These are phyloP conservation scores for Brachyalestes nurse DNA, from an alignment of 2,797 vertebrate species.

Conservation along the genomic window DNA sequence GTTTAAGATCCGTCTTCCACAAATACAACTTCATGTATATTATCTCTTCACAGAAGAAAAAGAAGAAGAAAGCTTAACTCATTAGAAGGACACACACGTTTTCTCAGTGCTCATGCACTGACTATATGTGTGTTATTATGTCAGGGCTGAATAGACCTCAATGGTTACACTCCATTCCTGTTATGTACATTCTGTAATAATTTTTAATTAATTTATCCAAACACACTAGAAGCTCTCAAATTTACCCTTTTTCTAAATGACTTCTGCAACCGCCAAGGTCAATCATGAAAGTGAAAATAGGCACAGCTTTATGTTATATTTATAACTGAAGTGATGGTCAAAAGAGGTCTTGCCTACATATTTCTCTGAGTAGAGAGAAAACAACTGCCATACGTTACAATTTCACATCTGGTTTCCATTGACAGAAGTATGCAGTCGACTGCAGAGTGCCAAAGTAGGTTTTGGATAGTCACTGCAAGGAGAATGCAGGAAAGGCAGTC, in stretches of 20 bases:
- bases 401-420: constrained; percentile 87
- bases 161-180: neutral
- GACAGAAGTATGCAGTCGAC: constrained; percentile 80
- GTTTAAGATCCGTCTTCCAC: too few species aligned
- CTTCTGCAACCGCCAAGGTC: neutral
- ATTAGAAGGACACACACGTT: too few species aligned
- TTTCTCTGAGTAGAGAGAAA: constrained; percentile 64
- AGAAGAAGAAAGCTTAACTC: too few species aligned
- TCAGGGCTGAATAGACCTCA: neutral
- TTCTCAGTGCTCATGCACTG: too few species aligned
- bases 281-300: constrained; percentile 54
- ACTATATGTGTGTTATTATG: too few species aligned
- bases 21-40: too few species aligned
- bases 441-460: constrained; percentile 77
- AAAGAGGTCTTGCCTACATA: constrained; percentile 74
- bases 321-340: constrained; percentile 67
- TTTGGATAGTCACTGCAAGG: constrained; percentile 72
- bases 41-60: too few species aligned
- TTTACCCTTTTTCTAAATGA: constrained; percentile 5
- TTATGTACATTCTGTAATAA: neutral
- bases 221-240: neutral
- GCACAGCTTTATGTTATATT: constrained; percentile 66
- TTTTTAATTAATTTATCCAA: neutral
- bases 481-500: constrained; percentile 69
- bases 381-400: constrained; percentile 77